Percentiles rank a stretch among this genome's conserved stretches.
These are phyloP conservation scores for Columba livia DNA, from an alignment of 2,113 vertebrate species.

Conservation along the genomic window DNA sequence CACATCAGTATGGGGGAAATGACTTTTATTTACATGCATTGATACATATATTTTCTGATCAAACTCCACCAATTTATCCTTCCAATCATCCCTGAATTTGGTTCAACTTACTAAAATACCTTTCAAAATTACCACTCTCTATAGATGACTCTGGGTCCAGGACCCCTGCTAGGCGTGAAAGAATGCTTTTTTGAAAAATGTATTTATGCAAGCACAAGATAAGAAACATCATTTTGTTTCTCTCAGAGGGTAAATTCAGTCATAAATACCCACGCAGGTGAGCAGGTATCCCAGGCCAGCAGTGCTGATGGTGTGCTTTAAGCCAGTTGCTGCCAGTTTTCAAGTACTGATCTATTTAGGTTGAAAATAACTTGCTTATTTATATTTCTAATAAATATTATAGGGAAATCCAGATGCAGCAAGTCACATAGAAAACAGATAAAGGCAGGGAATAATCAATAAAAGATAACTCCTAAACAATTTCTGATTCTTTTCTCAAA, in stretches of 20 bases:
- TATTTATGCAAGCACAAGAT: background rate
- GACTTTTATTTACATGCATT: background rate
- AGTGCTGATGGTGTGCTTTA: background rate
- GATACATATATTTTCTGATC: background rate
- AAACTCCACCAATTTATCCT: background rate
- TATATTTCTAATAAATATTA: background rate
- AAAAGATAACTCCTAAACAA: background rate
- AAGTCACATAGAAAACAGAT: background rate
- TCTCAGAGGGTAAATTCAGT: background rate
- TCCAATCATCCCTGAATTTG: background rate
- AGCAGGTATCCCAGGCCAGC: background rate
- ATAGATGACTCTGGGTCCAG: background rate
- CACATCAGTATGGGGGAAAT: slow-evolving; percentile 12
- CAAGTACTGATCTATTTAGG: background rate
- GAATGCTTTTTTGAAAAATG: background rate
- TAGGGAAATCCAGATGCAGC: background rate
- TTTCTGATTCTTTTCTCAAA: background rate
- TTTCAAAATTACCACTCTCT: background rate
- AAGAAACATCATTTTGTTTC: background rate
- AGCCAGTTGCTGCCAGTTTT: background rate
- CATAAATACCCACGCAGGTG: background rate
- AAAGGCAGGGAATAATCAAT: background rate
- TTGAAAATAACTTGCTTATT: background rate
- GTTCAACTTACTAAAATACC: background rate
- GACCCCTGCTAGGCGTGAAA: background rate